Percentiles rank a stretch among this genome's conserved stretches.
Evolutionary conservation across 2,888 invertebrate species (phyloP).

Genomic region (Mayetiola destructor): DNA sequence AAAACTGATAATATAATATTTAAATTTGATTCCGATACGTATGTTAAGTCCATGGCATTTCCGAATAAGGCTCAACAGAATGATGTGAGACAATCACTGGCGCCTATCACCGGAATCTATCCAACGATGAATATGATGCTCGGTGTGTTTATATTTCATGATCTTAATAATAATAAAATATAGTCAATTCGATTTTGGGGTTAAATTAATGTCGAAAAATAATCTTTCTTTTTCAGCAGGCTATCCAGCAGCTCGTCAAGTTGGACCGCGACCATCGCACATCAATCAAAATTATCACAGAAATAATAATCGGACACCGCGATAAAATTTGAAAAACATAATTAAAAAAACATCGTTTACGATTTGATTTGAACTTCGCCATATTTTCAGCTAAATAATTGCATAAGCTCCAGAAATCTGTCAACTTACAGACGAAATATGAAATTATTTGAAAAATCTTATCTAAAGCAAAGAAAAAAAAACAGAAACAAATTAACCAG

Average conservation of each 20-base stretch:
- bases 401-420: neutral
- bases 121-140: constrained; percentile 35
- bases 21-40: neutral
- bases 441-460: neutral
- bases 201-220: neutral
- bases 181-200: neutral
- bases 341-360: neutral
- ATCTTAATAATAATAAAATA: neutral
- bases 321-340: neutral
- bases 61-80: constrained; percentile 30
- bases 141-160: constrained; percentile 18
- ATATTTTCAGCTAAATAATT: constrained; percentile 1
- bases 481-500: neutral
- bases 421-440: neutral
- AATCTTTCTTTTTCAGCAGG: neutral
- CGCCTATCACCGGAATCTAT: constrained; percentile 34
- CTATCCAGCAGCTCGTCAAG: constrained; percentile 22
- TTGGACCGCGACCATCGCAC: constrained; percentile 34
- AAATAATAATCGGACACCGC: neutral
- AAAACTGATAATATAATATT: constrained; percentile 6
- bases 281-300: constrained; percentile 33
- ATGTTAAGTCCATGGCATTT: constrained; percentile 8
- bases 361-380: constrained; percentile 2
- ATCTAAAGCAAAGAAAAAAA: neutral
- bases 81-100: constrained; percentile 31